Conservation (phyloP, 2,888 invertebrate genomes). For the Erpobdella octoculata region DNA sequence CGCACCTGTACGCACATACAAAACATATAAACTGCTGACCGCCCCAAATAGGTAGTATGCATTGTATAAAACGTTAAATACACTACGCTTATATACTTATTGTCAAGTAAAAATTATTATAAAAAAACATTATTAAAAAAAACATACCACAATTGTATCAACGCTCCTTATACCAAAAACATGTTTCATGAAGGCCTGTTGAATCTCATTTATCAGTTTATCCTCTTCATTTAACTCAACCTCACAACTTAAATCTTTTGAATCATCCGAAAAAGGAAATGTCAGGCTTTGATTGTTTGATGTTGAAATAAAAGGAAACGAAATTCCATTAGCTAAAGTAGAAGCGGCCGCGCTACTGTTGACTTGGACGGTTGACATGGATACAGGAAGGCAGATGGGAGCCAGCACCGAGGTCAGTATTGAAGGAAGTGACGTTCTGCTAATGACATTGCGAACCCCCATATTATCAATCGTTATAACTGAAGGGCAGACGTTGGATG, state of each 20-base stretch:
- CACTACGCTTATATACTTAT: no score
- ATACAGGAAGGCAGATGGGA: background rate
- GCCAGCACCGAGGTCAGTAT: background rate
- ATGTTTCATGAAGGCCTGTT: conserved; percentile 8
- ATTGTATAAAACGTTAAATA: no score
- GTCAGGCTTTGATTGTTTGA: background rate
- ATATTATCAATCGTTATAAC: conserved; percentile 2
- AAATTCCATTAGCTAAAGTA: background rate
- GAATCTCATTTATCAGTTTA: background rate
- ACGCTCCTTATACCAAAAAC: conserved; percentile 11
- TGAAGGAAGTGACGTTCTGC: background rate
- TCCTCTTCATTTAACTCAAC: background rate
- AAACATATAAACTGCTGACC: no score
- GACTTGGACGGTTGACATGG: background rate
- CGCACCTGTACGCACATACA: no score
- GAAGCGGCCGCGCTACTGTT: background rate
- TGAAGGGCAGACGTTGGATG: background rate
- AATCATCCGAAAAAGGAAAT: background rate
- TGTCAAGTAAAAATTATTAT: no score
- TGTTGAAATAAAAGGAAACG: background rate
- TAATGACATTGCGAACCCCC: no score
- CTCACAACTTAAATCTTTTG: no score
- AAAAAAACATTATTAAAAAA: no score
- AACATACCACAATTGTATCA: background rate
- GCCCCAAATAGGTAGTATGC: no score